Percentiles rank a stretch among this genome's conserved stretches.
Evolutionary conservation across 2,113 vertebrate species (phyloP).

Genomic region (Lonchura striata): DNA sequence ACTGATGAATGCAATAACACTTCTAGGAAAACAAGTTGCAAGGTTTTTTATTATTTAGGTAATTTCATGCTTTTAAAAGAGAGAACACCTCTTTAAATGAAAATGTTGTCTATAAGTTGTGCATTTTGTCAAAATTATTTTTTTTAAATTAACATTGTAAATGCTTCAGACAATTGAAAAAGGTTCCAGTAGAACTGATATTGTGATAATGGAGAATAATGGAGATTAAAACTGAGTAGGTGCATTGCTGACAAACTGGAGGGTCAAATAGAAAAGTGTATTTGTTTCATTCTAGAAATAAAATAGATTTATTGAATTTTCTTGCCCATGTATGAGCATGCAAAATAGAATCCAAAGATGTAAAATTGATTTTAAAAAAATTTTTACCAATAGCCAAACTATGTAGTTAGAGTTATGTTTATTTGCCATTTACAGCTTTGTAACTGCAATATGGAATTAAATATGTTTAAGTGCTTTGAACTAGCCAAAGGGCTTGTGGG

Average conservation of each 20-base stretch:
- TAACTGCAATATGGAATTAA: background rate
- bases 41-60: background rate
- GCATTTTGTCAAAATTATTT: background rate
- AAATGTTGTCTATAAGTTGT: background rate
- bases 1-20: background rate
- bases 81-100: background rate
- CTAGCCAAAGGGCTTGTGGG: background rate
- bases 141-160: background rate
- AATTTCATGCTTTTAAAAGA: background rate
- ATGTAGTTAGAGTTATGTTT: background rate
- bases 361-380: no score
- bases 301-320: background rate
- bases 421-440: background rate
- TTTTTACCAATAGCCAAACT: background rate
- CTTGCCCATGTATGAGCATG: background rate
- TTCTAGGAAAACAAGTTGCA: background rate
- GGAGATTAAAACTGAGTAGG: background rate
- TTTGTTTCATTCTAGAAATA: background rate
- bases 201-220: background rate
- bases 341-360: background rate
- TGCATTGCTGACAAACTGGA: background rate
- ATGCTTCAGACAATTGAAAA: background rate
- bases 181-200: background rate
- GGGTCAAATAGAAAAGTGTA: background rate
- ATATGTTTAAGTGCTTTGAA: background rate